These are phyloP conservation scores for Pongo pygmaeus DNA, from an alignment of 2,113 vertebrate genomes.

Conservation along the genomic window DNA sequence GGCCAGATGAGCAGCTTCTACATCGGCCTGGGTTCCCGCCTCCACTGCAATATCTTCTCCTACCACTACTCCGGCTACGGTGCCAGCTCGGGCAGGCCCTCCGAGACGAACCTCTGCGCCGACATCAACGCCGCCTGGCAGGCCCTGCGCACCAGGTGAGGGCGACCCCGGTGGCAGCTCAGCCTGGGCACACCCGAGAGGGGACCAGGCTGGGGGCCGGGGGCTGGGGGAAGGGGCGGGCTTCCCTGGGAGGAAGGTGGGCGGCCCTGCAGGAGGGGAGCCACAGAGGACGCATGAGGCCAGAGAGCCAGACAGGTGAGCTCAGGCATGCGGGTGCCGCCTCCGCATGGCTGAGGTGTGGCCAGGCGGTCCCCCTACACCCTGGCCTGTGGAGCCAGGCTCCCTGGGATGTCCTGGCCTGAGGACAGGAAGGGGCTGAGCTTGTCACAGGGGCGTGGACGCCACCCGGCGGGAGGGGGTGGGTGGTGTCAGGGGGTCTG, in stretches of 20 bases:
- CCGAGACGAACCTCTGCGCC: conserved; percentile 96
- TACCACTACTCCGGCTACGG: conserved; percentile 99
- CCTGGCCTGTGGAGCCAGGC: too few species aligned
- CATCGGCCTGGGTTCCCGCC: conserved; percentile 94
- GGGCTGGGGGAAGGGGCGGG: background rate
- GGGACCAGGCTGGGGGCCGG: background rate
- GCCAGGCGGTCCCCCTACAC: too few species aligned
- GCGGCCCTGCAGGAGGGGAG: background rate
- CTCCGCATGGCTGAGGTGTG: too few species aligned
- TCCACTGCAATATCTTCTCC: conserved; percentile 99
- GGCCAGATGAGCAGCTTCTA: conserved; percentile 99
- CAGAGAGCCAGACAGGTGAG: background rate
- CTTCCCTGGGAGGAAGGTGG: background rate
- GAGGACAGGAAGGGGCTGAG: background rate
- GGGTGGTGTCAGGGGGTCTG: too few species aligned
- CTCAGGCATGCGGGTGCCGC: background rate
- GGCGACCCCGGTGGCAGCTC: background rate
- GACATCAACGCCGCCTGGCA: conserved; percentile 98
- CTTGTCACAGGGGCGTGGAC: background rate
- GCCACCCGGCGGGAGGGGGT: background rate
- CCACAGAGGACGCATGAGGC: rapidly evolving
- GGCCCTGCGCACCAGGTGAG: conserved; percentile 94
- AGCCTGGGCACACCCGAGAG: too few species aligned
- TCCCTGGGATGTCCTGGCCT: background rate
- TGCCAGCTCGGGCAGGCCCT: conserved; percentile 92